Conservation (phyloP, 2,888 invertebrate species). For the Ephialtes manifestator region DNA sequence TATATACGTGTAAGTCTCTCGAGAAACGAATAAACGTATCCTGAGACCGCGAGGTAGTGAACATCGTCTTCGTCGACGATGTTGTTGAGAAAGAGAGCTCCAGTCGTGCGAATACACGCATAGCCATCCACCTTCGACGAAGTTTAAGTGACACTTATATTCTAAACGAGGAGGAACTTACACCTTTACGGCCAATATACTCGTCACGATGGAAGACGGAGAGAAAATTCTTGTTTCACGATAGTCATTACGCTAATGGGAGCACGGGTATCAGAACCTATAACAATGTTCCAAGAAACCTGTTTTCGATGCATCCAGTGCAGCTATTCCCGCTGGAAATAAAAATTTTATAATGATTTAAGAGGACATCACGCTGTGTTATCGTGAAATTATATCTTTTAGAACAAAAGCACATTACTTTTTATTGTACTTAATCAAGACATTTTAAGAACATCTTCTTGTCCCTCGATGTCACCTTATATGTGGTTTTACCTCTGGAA, state of each 20-base stretch:
- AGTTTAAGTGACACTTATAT: slow-evolving; percentile 63
- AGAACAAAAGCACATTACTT: background rate
- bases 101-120: slow-evolving; percentile 32
- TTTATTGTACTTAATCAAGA: background rate
- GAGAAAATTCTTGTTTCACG: slow-evolving; percentile 60
- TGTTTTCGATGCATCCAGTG: background rate
- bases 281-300: slow-evolving; percentile 11
- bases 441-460: background rate
- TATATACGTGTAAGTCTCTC: slow-evolving; percentile 13
- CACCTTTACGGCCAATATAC: slow-evolving; percentile 50
- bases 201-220: slow-evolving; percentile 18
- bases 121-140: slow-evolving; percentile 30
- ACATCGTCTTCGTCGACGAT: slow-evolving; percentile 37
- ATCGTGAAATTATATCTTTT: background rate
- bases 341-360: background rate
- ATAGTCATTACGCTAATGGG: slow-evolving; percentile 50
- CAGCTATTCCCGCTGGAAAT: background rate
- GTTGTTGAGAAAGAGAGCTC: slow-evolving; percentile 28
- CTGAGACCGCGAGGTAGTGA: slow-evolving; percentile 6
- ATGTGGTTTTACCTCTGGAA: background rate
- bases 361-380: background rate
- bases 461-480: background rate
- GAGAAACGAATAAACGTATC: slow-evolving; percentile 38
- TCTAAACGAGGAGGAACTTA: slow-evolving; percentile 46
- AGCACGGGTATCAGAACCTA: slow-evolving; percentile 1